Base-by-base conservation (phyloP, 2,888 invertebrate species). In the Dolichomitus sp. region DNA sequence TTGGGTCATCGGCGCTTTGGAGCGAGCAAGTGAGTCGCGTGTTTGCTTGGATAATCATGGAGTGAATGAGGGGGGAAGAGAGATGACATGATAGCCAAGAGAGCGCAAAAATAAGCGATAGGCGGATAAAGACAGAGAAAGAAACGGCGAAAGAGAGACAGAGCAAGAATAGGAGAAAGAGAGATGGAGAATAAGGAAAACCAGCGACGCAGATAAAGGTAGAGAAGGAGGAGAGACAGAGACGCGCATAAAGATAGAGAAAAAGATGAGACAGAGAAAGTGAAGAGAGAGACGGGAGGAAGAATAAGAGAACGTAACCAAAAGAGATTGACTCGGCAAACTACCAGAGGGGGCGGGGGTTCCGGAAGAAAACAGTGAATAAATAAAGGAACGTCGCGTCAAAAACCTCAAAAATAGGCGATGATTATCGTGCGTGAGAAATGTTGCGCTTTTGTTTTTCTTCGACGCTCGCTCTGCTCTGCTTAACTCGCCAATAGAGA, bases 301-400 rank as follows among this genome's bases (percentile, higher is more conserved):
- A 50, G 57, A 70, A 77, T 78, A 73, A 76, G 79, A 83, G 83
- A 83, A 80, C 80, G 83, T 80, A 83, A 80, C 72, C 83, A 73
- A 73, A 83, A 80, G 73, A 77, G 83, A 83, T 83, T 80, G 77
- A 83, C 80, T 80, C 69, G 80, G 73, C 77, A 40, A 57, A 65
- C 63, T 17, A 37, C 37, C 27, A n/a, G 45, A 40, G 66, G 61
- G 66, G 65, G 68, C 45, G 83, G 59, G 61, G 59, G 63, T 59
- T 54, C 40, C 63, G 66, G 57, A 68, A 81, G 76, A 73, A 77
- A 83, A 83, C 79, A 80, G 45, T 30, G 30, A 61, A 23, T 37
- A 81, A 73, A 14, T 50, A 61, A 42, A 66, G 68, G 63, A 37
- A 52, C 23, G n/a, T n/a, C n/a, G 27, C 2, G 63, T 30, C 27